Percentiles rank a stretch among this genome's conserved stretches.
Evolutionary conservation across 92 coral and sea anemone genomes (phyloP).

Genomic region (Heliopora coerulea): DNA sequence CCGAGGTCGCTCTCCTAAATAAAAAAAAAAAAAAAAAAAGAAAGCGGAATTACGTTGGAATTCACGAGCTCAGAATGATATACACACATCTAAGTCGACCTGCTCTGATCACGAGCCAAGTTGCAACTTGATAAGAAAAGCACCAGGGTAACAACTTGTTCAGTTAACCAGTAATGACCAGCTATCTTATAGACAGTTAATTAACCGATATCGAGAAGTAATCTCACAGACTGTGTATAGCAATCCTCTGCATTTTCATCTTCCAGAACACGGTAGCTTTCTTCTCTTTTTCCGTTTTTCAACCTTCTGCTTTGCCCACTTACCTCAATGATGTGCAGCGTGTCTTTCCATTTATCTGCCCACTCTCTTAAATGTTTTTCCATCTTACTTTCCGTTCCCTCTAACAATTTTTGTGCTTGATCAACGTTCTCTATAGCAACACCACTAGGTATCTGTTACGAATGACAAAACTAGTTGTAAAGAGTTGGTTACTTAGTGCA

Average conservation of each 20-base stretch:
- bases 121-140: no score
- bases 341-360: conserved; percentile 98
- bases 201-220: no score
- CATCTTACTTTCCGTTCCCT: conserved; percentile 81
- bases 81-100: neutral
- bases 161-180: no score
- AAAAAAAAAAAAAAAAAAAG: conserved; percentile 6
- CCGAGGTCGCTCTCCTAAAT: conserved; percentile 88
- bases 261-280: no score
- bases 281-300: no score
- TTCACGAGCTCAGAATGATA: neutral
- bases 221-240: no score
- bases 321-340: conserved; percentile 89
- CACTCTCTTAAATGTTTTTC: conserved; percentile 91
- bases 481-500: no score
- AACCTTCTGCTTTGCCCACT: no score
- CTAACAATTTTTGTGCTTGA: conserved; percentile 67
- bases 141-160: no score
- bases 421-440: conserved; percentile 53
- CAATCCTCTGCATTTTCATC: no score
- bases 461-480: neutral
- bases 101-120: no score
- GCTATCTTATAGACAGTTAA: no score
- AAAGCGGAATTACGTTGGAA: neutral
- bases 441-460: neutral